Conservation (phyloP, 2,888 invertebrate genomes). For the Ennomos fuscantarius region DNA sequence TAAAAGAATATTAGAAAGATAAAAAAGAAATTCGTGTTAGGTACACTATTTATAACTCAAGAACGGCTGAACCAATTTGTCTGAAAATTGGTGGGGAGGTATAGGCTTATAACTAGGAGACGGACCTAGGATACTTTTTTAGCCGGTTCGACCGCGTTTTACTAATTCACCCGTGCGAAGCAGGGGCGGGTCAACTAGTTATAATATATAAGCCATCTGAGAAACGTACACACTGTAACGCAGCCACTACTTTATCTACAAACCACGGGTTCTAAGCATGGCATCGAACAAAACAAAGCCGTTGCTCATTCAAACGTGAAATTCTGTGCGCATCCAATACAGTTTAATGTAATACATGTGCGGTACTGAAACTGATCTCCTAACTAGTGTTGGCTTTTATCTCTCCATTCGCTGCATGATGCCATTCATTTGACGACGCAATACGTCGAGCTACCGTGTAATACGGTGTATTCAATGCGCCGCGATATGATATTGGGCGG, state of each 20-base stretch:
- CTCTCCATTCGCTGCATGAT: conserved; percentile 42
- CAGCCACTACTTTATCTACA: too few species aligned
- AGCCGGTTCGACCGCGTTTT: too few species aligned
- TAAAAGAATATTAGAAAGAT: too few species aligned
- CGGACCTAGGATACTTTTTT: too few species aligned
- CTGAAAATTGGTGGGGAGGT: too few species aligned
- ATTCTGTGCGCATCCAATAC: conserved; percentile 43
- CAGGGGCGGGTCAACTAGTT: too few species aligned
- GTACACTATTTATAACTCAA: too few species aligned
- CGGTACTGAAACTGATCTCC: conserved; percentile 52
- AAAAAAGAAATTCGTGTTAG: too few species aligned
- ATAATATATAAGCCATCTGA: conserved; percentile 19
- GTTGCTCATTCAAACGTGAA: conserved; percentile 39
- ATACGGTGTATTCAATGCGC: conserved; percentile 15
- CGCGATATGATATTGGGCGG: conserved; percentile 27
- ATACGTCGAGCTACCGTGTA: conserved; percentile 31
- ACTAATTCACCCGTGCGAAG: too few species aligned
- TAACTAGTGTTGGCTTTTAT: conserved; percentile 52
- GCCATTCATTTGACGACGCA: conserved; percentile 52
- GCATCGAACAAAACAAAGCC: conserved; percentile 38
- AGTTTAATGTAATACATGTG: conserved; percentile 51
- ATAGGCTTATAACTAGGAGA: too few species aligned
- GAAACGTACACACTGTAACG: conserved; percentile 34
- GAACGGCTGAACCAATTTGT: too few species aligned
- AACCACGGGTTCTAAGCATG: conserved; percentile 27